Base-by-base conservation (phyloP, 2,113 vertebrate genomes). In the Alaudala cheleensis region DNA sequence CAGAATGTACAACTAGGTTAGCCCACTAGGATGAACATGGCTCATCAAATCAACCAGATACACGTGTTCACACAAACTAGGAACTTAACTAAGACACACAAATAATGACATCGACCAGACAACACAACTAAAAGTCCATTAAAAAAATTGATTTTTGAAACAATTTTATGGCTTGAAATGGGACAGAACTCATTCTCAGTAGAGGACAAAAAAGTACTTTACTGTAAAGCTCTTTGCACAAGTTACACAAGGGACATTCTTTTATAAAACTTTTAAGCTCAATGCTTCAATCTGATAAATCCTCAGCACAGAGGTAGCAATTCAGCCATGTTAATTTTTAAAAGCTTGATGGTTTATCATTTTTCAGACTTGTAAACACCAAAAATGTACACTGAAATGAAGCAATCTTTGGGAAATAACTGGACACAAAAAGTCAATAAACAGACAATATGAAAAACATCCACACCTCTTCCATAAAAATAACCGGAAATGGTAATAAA, bases 231-330 rank as follows among this genome's bases (percentile, higher is more conserved):
- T 93, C 88, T 86, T 87, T 76, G 49, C 60, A 85, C 47, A 54
- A 70, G 47, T 83, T 86, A 91, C 40, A 49, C 64, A 94, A 92
- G 90, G 95, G 89, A 92, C 51, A 79, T 91, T 53, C 16, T 79
- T 96, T 95, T 76, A 88, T 70, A 88, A 97, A 77, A 87, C 79
- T 40, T 96, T 95, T 45, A 90, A 78, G 71, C 69, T 92, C 26
- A 96, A 57, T 69, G 86, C 51, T 94, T 71, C 92, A 95, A 85
- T 96, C 90, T 90, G 81, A 5, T 90, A 97, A 98, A 96, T 97
- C 95, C 94, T 96, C 44, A 90, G 71, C 90, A 96, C 83, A 89
- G 91, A 93, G 37, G 90, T 61, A 92, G 64, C 77, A 97, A 92
- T 65, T 96, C 66, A 95, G 74, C 92, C 89, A 66, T 12, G 1